Conservation (phyloP, 92 coral and sea anemone species). For the Blastomussa wellsi region DNA sequence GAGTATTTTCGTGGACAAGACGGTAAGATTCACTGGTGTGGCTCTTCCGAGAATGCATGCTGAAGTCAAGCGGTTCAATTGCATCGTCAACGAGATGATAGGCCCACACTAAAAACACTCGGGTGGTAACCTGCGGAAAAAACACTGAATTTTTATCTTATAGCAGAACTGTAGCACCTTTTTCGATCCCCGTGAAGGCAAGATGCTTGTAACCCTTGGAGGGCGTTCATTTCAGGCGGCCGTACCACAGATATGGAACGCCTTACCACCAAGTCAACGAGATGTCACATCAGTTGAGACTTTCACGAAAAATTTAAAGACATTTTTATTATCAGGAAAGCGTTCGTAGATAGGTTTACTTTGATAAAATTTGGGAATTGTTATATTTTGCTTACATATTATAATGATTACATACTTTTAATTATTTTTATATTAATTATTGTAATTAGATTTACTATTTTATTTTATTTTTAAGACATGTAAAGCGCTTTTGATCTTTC, state of each 20-base stretch:
- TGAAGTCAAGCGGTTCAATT: neutral
- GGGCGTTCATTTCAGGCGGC: neutral
- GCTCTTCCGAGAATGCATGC: neutral
- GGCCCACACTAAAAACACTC: slow-evolving; percentile 2
- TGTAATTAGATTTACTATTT: no score
- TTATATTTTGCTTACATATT: no score
- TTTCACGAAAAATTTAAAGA: no score
- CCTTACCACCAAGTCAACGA: no score
- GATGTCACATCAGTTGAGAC: no score
- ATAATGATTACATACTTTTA: no score
- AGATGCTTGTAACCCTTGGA: neutral
- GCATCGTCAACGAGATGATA: slow-evolving; percentile 11
- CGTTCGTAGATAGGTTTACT: no score
- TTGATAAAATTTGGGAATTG: no score
- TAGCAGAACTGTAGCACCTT: neutral
- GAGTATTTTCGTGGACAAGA: neutral
- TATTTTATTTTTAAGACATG: no score
- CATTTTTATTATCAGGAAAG: no score
- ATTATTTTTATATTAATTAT: no score
- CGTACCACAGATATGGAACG: neutral
- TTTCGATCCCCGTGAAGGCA: neutral
- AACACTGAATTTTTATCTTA: neutral
- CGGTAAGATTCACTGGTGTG: neutral
- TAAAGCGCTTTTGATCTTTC: no score
- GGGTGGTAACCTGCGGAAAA: neutral